A percentile compares a stretch with the other conserved stretches of the same genome.
These are phyloP conservation scores for Xestia xanthographa DNA, from an alignment of 2,888 invertebrate species.

Conservation along the genomic window DNA sequence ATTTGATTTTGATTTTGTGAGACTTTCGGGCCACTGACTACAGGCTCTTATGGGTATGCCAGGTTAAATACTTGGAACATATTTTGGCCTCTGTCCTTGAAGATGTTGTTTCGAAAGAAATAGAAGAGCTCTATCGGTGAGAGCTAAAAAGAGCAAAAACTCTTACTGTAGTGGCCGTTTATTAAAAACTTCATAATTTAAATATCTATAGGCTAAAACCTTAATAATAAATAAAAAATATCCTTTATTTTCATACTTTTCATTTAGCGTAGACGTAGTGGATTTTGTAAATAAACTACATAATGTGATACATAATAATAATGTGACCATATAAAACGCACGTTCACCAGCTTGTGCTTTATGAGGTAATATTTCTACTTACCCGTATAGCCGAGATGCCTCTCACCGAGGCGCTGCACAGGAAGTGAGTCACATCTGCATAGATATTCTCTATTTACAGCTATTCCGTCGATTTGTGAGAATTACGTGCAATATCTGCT, in stretches of 20 bases:
- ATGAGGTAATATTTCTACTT: not conserved
- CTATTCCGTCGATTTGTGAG: not conserved
- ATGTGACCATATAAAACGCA: not conserved
- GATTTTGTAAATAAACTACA: not conserved
- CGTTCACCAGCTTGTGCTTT: not conserved
- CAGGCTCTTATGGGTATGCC: too few species aligned
- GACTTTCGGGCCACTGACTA: too few species aligned
- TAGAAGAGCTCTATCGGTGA: too few species aligned
- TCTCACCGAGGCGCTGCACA: not conserved
- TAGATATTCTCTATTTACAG: constrained; percentile 5
- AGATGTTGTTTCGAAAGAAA: too few species aligned
- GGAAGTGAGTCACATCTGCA: constrained; percentile 38
- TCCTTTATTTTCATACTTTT: not conserved
- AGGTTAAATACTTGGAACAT: too few species aligned
- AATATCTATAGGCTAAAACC: too few species aligned
- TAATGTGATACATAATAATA: not conserved
- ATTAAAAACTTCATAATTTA: not conserved
- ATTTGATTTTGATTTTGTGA: too few species aligned
- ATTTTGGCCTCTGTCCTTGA: too few species aligned
- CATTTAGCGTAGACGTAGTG: not conserved
- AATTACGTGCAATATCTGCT: not conserved
- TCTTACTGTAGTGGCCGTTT: too few species aligned
- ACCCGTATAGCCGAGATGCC: not conserved
- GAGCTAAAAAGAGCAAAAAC: too few species aligned
- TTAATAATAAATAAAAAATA: too few species aligned